Percentiles rank a stretch among this genome's conserved stretches.
Conservation (phyloP, 2,888 invertebrate species). For the Hydroisotoma schaefferi region DNA sequence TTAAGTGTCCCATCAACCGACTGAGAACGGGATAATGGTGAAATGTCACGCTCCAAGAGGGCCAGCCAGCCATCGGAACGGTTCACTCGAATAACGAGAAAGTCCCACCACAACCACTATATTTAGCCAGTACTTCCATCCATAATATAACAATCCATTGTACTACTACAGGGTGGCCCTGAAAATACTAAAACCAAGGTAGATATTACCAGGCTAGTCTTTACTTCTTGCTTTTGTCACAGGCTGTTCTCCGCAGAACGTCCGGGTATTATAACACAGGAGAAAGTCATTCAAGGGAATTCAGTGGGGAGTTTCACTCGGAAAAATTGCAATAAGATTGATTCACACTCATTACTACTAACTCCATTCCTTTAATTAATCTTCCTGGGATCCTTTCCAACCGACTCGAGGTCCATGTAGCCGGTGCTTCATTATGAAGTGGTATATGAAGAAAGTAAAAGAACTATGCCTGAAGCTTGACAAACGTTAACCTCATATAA, state of each 20-base stretch:
- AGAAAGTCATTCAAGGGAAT: too few relatives aligned
- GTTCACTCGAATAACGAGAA: constrained; percentile 24
- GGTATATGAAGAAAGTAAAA: too few relatives aligned
- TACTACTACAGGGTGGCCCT: too few relatives aligned
- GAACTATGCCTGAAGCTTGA: too few relatives aligned
- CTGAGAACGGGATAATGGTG: constrained; percentile 32
- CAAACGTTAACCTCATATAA: too few relatives aligned
- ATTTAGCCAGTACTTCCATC: not conserved
- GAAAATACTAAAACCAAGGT: too few relatives aligned
- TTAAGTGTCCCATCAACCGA: constrained; percentile 1
- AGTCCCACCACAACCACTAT: constrained; percentile 8
- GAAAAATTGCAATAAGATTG: constrained; percentile 46
- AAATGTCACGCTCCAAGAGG: constrained; percentile 40
- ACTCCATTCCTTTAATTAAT: constrained; percentile 42
- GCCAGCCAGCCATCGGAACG: constrained; percentile 36
- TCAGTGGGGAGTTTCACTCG: constrained; percentile 23
- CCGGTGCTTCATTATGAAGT: too few relatives aligned
- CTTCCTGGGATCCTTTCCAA: constrained; percentile 17
- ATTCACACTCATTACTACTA: constrained; percentile 42
- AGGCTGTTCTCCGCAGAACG: not conserved
- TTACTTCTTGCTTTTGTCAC: too few relatives aligned
- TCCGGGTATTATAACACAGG: not conserved
- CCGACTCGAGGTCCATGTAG: too few relatives aligned
- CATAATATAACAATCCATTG: not conserved
- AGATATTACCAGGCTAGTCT: too few relatives aligned